Evolutionary conservation across 2,113 vertebrate species (phyloP).

Genomic region (Periophthalmodon schlosseri): DNA sequence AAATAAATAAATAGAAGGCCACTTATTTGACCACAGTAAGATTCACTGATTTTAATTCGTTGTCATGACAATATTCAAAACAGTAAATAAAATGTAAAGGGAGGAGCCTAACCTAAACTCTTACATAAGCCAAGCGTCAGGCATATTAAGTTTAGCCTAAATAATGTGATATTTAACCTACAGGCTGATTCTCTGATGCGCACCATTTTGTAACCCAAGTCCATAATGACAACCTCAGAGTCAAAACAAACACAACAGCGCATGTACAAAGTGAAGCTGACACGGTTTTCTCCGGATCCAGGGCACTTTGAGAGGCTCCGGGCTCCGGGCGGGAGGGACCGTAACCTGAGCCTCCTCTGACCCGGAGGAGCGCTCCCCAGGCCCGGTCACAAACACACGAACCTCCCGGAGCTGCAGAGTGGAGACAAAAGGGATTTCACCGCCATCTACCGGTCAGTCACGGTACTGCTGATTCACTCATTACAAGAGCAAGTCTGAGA

Average conservation of each 20-base stretch:
- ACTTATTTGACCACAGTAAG: too few relatives aligned
- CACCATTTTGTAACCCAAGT: neutral
- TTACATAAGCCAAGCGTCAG: neutral
- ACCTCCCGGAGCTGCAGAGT: neutral
- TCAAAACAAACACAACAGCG: neutral
- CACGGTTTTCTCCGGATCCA: neutral
- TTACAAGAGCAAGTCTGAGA: too few relatives aligned
- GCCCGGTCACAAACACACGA: neutral
- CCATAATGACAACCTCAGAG: neutral
- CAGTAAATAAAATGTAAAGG: too few relatives aligned
- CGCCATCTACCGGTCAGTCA: too few relatives aligned
- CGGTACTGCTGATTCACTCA: too few relatives aligned
- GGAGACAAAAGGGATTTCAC: too few relatives aligned
- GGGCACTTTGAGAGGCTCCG: neutral
- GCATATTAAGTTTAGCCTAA: neutral
- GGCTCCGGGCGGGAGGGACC: neutral
- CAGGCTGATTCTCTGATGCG: neutral
- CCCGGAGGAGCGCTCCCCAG: neutral
- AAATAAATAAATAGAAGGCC: too few relatives aligned
- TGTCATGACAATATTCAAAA: too few relatives aligned
- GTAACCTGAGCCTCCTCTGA: neutral
- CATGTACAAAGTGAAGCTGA: neutral
- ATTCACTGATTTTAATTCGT: too few relatives aligned
- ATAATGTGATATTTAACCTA: neutral
- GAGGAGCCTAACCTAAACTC: too few relatives aligned